These are phyloP conservation scores for Zaprionus kolodkinae DNA, from an alignment of 1,140 invertebrate genomes.

Conservation along the genomic window DNA sequence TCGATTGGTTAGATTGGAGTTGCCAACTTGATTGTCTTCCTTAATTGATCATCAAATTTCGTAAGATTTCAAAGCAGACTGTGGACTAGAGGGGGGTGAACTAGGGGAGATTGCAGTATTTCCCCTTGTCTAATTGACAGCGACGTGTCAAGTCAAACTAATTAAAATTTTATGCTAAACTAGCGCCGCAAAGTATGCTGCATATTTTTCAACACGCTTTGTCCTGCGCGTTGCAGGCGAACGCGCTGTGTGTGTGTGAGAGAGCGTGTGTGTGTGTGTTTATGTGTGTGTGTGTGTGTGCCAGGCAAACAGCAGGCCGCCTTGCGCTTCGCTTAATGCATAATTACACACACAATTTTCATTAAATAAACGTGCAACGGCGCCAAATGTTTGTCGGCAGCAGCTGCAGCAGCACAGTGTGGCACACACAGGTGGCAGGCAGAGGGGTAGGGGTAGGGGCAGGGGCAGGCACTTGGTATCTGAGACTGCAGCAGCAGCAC, in stretches of 20 bases:
- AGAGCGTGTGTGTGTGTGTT: constrained; percentile 10
- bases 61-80: constrained; percentile 5
- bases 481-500: constrained; percentile 18
- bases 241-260: background rate
- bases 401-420: constrained; percentile 33
- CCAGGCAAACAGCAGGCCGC: constrained; percentile 31
- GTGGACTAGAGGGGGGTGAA: constrained; percentile 10
- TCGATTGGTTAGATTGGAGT: background rate
- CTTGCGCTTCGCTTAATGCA: constrained; percentile 68
- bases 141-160: constrained; percentile 58
- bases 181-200: constrained; percentile 62
- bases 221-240: constrained; percentile 12
- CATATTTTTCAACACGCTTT: constrained; percentile 39
- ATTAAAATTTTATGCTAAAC: constrained; percentile 76
- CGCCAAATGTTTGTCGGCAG: constrained; percentile 69
- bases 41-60: constrained; percentile 60
- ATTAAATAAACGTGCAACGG: constrained; percentile 71
- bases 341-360: constrained; percentile 82
- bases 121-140: constrained; percentile 34
- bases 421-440: background rate
- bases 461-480: background rate
- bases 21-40: constrained; percentile 14
- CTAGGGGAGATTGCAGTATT: background rate
- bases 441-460: constrained; percentile 9
- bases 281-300: constrained; percentile 7